Percentiles rank a stretch among this genome's conserved stretches.
These are phyloP conservation scores for Ophonus ardosiacus DNA, from an alignment of 2,888 invertebrate genomes.

Conservation along the genomic window DNA sequence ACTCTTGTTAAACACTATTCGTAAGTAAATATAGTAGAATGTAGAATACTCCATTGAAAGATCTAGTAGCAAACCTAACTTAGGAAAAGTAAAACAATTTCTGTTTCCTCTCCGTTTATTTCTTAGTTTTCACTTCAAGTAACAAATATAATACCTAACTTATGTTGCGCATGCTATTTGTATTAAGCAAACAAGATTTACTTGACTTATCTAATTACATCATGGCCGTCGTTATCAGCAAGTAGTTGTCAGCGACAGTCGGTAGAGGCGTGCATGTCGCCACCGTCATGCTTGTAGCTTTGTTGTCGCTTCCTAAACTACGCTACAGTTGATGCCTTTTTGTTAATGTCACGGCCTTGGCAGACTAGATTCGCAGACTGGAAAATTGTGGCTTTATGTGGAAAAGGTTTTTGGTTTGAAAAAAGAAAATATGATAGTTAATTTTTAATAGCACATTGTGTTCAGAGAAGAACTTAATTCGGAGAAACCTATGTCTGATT, in stretches of 20 bases:
- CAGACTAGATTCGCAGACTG: background rate
- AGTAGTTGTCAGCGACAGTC: background rate
- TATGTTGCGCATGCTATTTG: background rate
- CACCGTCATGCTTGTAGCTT: background rate
- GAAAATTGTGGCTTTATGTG: background rate
- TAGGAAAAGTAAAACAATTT: too few relatives aligned
- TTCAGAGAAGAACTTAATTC: too few relatives aligned
- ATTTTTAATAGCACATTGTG: too few relatives aligned
- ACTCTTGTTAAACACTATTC: too few relatives aligned
- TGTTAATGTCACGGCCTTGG: conserved; percentile 11
- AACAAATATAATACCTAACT: background rate
- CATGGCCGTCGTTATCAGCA: conserved; percentile 8
- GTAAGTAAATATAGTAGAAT: too few relatives aligned
- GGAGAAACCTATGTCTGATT: too few relatives aligned
- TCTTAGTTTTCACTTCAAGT: background rate
- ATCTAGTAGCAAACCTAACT: too few relatives aligned
- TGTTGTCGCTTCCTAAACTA: conserved; percentile 8
- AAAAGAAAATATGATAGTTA: background rate
- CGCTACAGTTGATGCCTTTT: background rate
- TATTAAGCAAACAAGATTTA: conserved; percentile 39
- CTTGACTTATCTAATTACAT: conserved; percentile 30
- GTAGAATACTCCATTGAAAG: too few relatives aligned
- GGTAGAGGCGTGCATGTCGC: conserved; percentile 11
- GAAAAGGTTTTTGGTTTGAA: background rate
- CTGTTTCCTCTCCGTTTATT: too few relatives aligned